Percentiles rank a stretch among this genome's conserved stretches.
phyloP scores from a whole-genome alignment of 1,140 invertebrate species.

The Hylaeus volcanicus region DNA sequence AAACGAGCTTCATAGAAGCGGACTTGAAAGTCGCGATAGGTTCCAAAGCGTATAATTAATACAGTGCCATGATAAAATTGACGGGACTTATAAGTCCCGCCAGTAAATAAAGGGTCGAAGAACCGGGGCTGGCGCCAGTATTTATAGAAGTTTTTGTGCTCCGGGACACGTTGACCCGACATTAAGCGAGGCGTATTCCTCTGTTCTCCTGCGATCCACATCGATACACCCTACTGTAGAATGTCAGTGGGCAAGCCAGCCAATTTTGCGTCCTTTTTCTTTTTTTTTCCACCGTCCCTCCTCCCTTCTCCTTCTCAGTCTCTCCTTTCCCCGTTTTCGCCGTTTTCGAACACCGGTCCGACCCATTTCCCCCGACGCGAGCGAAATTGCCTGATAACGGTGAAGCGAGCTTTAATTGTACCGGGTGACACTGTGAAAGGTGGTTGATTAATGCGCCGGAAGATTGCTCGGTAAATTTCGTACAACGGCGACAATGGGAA shows the following conservation, averaged over 20 bases:
- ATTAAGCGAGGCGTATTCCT: conserved; percentile 26
- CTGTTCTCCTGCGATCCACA: not conserved
- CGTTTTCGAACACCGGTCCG: not conserved
- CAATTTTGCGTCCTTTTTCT: not conserved
- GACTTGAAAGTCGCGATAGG: too few species aligned
- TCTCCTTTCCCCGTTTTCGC: not conserved
- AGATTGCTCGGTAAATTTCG: conserved; percentile 5
- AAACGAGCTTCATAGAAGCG: too few species aligned
- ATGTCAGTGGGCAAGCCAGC: not conserved
- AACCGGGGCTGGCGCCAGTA: not conserved
- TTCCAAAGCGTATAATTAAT: too few species aligned
- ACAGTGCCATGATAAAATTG: too few species aligned
- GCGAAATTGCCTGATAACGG: conserved; percentile 6
- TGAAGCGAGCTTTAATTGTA: not conserved
- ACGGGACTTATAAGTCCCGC: too few species aligned
- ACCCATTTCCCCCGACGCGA: conserved; percentile 6
- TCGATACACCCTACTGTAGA: conserved; percentile 9
- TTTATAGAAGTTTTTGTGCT: conserved; percentile 11
- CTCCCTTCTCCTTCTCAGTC: not conserved
- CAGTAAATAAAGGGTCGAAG: not conserved
- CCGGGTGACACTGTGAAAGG: not conserved
- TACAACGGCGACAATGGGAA: not conserved
- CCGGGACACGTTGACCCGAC: conserved; percentile 15
- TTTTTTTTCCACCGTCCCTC: not conserved
- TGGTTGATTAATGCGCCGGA: conserved; percentile 15